Evolutionary conservation across 1,140 invertebrate species (phyloP).

Genomic region (Tribolium madens): DNA sequence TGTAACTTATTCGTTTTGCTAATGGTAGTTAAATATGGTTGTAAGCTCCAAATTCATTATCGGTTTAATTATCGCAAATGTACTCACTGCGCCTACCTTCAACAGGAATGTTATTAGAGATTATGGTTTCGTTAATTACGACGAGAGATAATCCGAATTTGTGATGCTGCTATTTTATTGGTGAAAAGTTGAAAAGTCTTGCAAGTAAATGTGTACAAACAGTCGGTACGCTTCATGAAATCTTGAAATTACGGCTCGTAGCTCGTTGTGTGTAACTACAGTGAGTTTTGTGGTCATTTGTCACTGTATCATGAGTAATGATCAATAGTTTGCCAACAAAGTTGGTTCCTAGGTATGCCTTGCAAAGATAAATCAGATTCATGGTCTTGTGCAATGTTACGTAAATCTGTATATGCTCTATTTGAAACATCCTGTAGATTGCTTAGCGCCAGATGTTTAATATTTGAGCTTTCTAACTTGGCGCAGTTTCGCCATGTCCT

Average conservation of each 20-base stretch:
- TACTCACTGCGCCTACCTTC: too few species aligned
- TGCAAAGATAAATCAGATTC: neutral
- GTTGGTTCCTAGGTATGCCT: neutral
- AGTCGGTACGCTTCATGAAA: neutral
- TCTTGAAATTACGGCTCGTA: neutral
- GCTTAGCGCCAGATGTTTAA: conserved; percentile 5
- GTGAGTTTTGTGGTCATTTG: neutral
- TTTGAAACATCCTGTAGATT: conserved; percentile 7
- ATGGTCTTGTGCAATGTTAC: conserved; percentile 9
- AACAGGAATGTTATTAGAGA: too few species aligned
- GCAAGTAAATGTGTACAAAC: neutral
- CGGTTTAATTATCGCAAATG: neutral
- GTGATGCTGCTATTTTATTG: too few species aligned
- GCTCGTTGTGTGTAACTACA: neutral
- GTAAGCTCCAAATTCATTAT: neutral
- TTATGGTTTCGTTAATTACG: too few species aligned
- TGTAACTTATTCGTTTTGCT: neutral
- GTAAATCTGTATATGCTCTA: conserved; percentile 30
- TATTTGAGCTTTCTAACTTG: conserved; percentile 25
- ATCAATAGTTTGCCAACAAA: neutral
- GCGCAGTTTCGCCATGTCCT: conserved; percentile 9
- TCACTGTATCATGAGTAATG: neutral
- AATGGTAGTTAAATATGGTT: neutral
- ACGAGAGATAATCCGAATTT: too few species aligned
- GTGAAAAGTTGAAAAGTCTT: neutral